These are phyloP conservation scores for Premnoplex brunnescens DNA, from an alignment of 2,797 vertebrate genomes.

Conservation along the genomic window DNA sequence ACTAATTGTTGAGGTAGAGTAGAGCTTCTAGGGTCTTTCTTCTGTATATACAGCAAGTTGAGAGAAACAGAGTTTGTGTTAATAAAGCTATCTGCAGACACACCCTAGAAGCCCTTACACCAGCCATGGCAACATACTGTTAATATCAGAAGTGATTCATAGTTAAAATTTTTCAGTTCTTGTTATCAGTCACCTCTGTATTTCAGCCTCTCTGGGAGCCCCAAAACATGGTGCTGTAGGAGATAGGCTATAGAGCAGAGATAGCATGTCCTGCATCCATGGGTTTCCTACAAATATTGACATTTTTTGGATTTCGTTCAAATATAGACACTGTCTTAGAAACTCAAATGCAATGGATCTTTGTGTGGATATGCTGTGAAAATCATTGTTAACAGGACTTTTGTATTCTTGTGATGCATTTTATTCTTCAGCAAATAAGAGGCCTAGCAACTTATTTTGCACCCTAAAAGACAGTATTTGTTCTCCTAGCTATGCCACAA, in stretches of 20 bases:
- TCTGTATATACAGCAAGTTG: not conserved
- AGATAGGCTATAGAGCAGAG: not conserved
- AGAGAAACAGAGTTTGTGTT: not conserved
- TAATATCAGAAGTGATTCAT: not conserved
- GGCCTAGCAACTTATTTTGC: not conserved
- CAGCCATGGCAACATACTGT: not conserved
- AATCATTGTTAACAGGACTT: not conserved
- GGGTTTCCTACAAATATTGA: not conserved
- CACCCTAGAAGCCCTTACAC: not conserved
- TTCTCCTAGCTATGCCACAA: not conserved
- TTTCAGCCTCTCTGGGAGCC: not conserved
- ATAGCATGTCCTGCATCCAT: rapidly evolving
- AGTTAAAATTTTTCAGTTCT: not conserved
- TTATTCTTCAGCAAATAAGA: not conserved
- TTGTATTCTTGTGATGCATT: not conserved
- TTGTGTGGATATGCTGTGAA: not conserved
- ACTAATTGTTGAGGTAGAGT: not conserved
- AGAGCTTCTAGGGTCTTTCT: not conserved
- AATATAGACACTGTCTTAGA: not conserved
- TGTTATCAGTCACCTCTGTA: not conserved
- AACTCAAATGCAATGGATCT: not conserved
- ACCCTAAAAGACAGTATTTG: not conserved
- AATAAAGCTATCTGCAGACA: not conserved
- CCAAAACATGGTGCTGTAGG: not conserved
- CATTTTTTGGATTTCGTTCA: too few species aligned